Evolutionary conservation across 2,888 invertebrate species (phyloP), one percentile per base, ranked within the genome.

Genomic region (Andrena minutula): DNA sequence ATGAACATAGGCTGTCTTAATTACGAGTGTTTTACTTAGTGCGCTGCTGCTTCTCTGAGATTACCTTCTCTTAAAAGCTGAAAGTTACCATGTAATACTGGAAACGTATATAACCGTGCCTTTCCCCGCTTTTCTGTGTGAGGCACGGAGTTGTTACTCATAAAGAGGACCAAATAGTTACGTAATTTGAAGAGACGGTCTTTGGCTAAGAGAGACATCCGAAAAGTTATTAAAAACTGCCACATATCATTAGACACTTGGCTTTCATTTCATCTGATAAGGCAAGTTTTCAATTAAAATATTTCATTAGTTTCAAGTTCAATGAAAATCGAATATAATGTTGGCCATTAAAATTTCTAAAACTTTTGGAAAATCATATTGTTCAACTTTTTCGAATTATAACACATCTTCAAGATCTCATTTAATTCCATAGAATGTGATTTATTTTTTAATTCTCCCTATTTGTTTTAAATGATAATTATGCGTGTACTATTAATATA

Each of bases 1-100:
- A 28, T 66, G 69, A 56, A 47, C 68, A 23, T 10, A n/a, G 30
- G 1, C 3, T 12, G 30, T 61, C 71, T 61, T 61, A 61, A 71
- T 71, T 72, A 35, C 64, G 32, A 23, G 65, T 51, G 8, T 51
- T 56, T 20, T 26, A 56, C 56, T 72, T n/a, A 23, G 23, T 51
- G 64, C 26, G 16, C 35, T 10, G 66, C 23, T 53, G 23, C 53
- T 20, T 30, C 41, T 28, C 32, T 23, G 56, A 32, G 70, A 74
- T 74, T 70, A 70, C 32, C 74, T 47, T 70, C 47, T 41, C 69
- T 47, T 49, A n/a, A 49, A 47, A 58, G 58, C 58, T 28, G 23
- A 74, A 49, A 49, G 49, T 61, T 60, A 23, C 30, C 66, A 23
- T n/a, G 53, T 30, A 30, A 74, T 58, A 66, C 56, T 16, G 23